phyloP scores from a whole-genome alignment of 2,113 vertebrate genomes.

The Oryzias woworae region DNA sequence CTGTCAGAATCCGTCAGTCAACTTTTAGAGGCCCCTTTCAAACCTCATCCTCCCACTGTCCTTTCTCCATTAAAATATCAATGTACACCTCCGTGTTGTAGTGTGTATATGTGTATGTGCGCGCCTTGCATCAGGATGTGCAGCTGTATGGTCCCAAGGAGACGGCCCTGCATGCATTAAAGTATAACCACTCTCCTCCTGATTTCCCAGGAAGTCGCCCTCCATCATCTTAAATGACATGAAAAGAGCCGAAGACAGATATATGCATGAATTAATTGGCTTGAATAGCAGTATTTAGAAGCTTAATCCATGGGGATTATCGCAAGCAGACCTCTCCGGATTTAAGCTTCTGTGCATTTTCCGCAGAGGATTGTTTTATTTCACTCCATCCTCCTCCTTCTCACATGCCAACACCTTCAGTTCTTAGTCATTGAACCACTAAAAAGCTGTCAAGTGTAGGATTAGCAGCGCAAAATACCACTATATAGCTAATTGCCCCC shows the following conservation, averaged over 20 bases:
- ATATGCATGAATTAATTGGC: conserved; percentile 82
- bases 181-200: conserved; percentile 60
- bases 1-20: conserved; percentile 75
- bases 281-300: conserved; percentile 79
- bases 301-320: conserved; percentile 77
- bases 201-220: conserved; percentile 73
- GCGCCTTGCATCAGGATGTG: conserved; percentile 45
- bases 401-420: conserved; percentile 63
- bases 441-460: conserved; percentile 69
- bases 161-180: conserved; percentile 70
- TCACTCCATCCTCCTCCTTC: conserved; percentile 54
- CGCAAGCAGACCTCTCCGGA: conserved; percentile 67
- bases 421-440: conserved; percentile 61
- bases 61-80: conserved; percentile 54
- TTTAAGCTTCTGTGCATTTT: conserved; percentile 68
- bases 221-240: conserved; percentile 72
- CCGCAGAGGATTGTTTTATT: conserved; percentile 70
- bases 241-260: conserved; percentile 72
- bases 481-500: conserved; percentile 53
- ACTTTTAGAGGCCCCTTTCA: conserved; percentile 68
- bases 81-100: conserved; percentile 61
- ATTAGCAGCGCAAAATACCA: conserved; percentile 57
- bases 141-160: conserved; percentile 45
- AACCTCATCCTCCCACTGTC: conserved; percentile 43
- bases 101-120: conserved; percentile 27